phyloP scores from a whole-genome alignment of 1,140 invertebrate genomes.

The Frieseomelitta varia region DNA sequence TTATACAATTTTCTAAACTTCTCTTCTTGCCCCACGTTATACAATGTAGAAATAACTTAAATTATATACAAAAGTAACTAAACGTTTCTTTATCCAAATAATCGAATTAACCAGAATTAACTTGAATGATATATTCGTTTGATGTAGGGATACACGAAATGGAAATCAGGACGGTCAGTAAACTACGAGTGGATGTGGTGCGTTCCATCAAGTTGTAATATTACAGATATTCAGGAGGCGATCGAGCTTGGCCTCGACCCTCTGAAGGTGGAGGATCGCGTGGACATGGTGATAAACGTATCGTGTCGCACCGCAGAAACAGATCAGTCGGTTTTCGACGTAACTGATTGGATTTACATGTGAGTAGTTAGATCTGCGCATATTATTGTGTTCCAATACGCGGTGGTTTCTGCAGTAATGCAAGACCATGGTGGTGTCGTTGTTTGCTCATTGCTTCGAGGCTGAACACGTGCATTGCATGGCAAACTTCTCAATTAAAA shows the following conservation, averaged over 20 bases:
- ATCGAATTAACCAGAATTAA: background rate
- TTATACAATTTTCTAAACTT: too few relatives aligned
- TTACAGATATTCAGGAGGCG: conserved; percentile 62
- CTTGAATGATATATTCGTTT: background rate
- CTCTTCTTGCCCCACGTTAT: too few relatives aligned
- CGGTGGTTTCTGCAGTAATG: background rate
- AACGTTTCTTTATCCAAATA: too few relatives aligned
- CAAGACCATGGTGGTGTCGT: background rate
- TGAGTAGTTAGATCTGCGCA: conserved; percentile 41
- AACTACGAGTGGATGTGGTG: conserved; percentile 74
- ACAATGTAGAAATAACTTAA: too few relatives aligned
- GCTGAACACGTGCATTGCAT: background rate
- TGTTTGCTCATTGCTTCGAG: conserved; percentile 10
- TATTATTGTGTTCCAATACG: background rate
- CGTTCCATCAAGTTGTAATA: conserved; percentile 72
- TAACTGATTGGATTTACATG: conserved; percentile 71
- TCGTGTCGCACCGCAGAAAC: conserved; percentile 64
- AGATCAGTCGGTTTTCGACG: conserved; percentile 50
- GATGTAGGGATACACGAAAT: conserved; percentile 55
- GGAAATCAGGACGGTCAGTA: conserved; percentile 52
- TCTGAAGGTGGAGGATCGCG: conserved; percentile 64
- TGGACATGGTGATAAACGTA: conserved; percentile 67
- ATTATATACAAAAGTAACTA: too few relatives aligned
- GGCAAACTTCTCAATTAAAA: background rate
- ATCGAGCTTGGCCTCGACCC: conserved; percentile 67